Evolutionary conservation across 2,113 vertebrate species (phyloP).

Genomic region (Procavia capensis): DNA sequence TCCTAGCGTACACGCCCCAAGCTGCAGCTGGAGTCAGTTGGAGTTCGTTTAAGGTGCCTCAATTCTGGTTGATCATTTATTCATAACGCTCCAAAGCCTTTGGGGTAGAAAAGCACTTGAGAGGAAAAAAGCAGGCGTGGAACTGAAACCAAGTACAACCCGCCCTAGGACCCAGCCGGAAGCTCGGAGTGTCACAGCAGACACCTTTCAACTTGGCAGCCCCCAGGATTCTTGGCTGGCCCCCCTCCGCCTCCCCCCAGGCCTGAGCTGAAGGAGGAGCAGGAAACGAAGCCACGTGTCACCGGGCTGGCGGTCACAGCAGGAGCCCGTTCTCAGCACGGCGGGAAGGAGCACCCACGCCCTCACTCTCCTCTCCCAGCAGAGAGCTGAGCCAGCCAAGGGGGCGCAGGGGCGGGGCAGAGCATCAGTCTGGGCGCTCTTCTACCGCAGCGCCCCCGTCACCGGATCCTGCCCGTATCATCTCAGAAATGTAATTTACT

Average conservation of each 20-base stretch:
- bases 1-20: background rate
- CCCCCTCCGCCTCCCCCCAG: too few relatives aligned
- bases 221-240: background rate
- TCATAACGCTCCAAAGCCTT: background rate
- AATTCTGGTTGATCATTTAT: constrained; percentile 49
- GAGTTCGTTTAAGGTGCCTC: background rate
- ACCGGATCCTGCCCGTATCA: background rate
- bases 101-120: constrained; percentile 51
- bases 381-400: background rate
- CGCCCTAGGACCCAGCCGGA: background rate
- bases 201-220: background rate
- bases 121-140: constrained; percentile 17
- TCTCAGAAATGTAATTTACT: background rate
- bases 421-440: background rate
- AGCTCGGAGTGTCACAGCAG: background rate
- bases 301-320: background rate
- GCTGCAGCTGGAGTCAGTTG: background rate
- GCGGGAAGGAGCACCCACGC: background rate
- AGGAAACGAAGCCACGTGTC: background rate
- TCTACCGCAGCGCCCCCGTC: background rate
- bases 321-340: background rate
- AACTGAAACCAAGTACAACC: constrained; percentile 53
- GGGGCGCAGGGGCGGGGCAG: accelerated
- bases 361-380: background rate
- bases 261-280: background rate